phyloP scores from a whole-genome alignment of 1,140 invertebrate species.

The Macrotrachela quadricornifera region DNA sequence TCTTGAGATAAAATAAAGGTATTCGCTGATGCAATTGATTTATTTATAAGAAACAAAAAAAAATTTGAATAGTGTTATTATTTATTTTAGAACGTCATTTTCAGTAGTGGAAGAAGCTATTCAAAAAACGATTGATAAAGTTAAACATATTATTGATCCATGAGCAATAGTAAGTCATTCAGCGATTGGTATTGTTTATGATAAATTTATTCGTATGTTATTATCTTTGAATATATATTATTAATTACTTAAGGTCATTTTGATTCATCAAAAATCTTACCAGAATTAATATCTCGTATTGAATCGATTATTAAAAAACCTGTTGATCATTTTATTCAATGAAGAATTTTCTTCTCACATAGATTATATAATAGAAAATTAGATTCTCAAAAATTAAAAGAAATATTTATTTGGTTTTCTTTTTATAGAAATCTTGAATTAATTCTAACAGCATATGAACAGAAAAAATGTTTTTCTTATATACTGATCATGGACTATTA shows the following conservation, averaged over 20 bases:
- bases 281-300: conserved; percentile 58
- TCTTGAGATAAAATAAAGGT: no score
- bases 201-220: conserved; percentile 39
- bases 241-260: conserved; percentile 38
- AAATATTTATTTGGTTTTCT: conserved; percentile 12
- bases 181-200: conserved; percentile 78
- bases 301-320: conserved; percentile 65
- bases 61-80: no score
- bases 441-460: conserved; percentile 64
- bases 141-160: conserved; percentile 68
- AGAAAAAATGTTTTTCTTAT: conserved; percentile 82
- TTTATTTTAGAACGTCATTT: no score
- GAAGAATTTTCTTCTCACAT: conserved; percentile 94
- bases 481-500: conserved; percentile 88
- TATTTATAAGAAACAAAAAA: no score
- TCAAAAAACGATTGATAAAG: no score
- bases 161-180: conserved; percentile 72
- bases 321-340: conserved; percentile 64
- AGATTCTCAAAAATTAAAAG: background rate
- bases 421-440: conserved; percentile 32
- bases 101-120: no score
- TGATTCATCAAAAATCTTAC: conserved; percentile 72
- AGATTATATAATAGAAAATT: conserved; percentile 30
- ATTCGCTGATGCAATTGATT: no score
- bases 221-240: background rate